Evolutionary conservation across 2,888 invertebrate genomes (phyloP).

Genomic region (Diarsia mendica): DNA sequence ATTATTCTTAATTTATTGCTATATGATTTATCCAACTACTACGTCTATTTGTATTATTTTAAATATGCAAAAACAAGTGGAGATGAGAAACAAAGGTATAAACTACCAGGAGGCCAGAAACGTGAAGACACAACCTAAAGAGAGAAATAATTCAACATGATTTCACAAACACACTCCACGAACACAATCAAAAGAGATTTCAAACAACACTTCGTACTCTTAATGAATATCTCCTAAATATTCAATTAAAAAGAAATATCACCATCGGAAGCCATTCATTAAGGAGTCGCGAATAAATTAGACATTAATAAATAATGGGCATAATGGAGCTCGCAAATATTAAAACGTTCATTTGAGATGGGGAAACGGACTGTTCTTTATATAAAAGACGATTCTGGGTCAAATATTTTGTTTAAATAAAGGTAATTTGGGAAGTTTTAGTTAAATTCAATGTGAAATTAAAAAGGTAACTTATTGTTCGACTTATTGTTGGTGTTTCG

Average conservation of each 20-base stretch:
- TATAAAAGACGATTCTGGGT: constrained; percentile 14
- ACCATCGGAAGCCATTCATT: constrained; percentile 53
- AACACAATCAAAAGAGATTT: constrained; percentile 2
- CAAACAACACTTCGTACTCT: background rate
- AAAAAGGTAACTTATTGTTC: background rate
- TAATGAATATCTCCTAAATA: constrained; percentile 34
- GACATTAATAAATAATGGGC: constrained; percentile 57
- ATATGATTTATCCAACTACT: no score
- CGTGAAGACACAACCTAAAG: background rate
- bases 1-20: no score
- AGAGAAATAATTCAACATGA: background rate
- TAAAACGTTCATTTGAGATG: constrained; percentile 38
- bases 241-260: constrained; percentile 61
- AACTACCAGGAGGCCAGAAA: no score
- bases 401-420: constrained; percentile 25
- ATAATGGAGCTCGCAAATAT: constrained; percentile 42
- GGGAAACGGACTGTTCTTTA: constrained; percentile 26
- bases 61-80: no score
- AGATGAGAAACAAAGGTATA: no score
- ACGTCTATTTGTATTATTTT: no score
- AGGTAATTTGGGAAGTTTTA: background rate
- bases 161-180: constrained; percentile 2
- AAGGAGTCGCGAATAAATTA: constrained; percentile 54
- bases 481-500: background rate
- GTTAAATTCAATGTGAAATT: background rate